Evolutionary conservation across 2,797 vertebrate genomes (phyloP).

Genomic region (Pristis pectinata): DNA sequence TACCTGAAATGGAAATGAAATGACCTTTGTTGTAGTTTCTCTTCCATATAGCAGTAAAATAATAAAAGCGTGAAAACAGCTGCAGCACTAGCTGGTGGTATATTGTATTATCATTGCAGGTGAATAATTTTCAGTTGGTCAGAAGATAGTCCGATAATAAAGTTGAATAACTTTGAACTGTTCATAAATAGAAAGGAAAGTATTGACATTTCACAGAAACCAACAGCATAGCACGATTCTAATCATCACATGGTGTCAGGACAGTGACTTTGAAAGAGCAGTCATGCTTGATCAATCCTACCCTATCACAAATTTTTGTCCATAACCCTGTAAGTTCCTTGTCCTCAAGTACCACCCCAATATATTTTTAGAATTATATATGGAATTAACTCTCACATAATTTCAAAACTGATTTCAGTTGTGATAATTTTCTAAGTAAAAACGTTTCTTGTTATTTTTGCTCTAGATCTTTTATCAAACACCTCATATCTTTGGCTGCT

Average conservation of each 20-base stretch:
- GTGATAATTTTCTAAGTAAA: neutral
- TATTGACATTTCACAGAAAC: neutral
- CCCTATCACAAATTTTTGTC: neutral
- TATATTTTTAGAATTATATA: neutral
- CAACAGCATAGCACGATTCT: neutral
- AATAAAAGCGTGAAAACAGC: neutral
- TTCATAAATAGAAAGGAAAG: neutral
- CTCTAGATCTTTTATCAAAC: neutral
- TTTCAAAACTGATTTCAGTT: neutral
- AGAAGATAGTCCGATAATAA: conserved; percentile 1
- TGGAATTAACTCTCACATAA: neutral
- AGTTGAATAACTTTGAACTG: neutral
- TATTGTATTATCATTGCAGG: neutral
- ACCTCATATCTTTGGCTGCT: neutral
- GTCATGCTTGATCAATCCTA: neutral
- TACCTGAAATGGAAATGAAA: neutral
- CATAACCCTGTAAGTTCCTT: neutral
- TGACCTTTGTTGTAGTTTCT: neutral
- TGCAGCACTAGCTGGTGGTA: neutral
- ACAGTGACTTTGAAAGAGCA: neutral
- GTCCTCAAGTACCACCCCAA: neutral
- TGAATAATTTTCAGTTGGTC: neutral
- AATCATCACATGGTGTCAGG: neutral
- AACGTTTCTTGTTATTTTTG: neutral
- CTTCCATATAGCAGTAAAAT: neutral